These are phyloP conservation scores for Hybos culiciformis DNA, from an alignment of 2,888 invertebrate genomes.

Conservation along the genomic window DNA sequence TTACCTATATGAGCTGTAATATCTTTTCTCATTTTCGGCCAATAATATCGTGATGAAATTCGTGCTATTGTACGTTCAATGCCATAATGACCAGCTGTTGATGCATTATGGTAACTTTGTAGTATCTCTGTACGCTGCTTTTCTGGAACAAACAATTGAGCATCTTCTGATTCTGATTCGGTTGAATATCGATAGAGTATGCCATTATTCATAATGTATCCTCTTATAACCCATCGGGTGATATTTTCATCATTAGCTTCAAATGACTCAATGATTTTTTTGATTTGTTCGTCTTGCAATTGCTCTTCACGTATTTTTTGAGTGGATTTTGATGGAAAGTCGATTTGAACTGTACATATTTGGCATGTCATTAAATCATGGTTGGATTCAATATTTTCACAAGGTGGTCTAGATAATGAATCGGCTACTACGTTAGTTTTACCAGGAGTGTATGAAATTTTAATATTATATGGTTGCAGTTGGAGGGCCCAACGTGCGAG, in stretches of 20 bases:
- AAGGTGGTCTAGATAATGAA: too few relatives aligned
- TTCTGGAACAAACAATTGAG: slow-evolving; percentile 9
- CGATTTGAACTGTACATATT: background rate
- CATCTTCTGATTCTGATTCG: slow-evolving; percentile 8
- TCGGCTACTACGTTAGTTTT: too few relatives aligned
- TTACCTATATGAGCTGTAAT: slow-evolving; percentile 7
- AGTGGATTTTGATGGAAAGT: slow-evolving; percentile 2
- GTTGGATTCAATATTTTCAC: too few relatives aligned
- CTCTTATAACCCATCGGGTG: background rate
- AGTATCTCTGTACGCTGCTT: background rate
- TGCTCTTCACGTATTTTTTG: background rate
- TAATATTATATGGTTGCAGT: background rate
- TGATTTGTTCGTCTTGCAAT: background rate
- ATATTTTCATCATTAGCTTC: slow-evolving; percentile 2
- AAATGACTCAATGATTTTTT: background rate
- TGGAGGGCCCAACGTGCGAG: slow-evolving; percentile 5
- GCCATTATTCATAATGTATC: slow-evolving; percentile 5
- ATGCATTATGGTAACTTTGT: background rate
- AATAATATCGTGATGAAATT: slow-evolving; percentile 13
- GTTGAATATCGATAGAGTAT: slow-evolving; percentile 10
- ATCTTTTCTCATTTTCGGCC: slow-evolving; percentile 13
- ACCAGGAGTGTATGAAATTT: too few relatives aligned
- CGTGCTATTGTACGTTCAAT: slow-evolving; percentile 10
- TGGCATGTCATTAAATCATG: too few relatives aligned
- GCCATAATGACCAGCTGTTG: slow-evolving; percentile 1